Evolutionary conservation across 2,888 invertebrate genomes (phyloP), one percentile per base, ranked within the genome.

Genomic region (Macaria notata): DNA sequence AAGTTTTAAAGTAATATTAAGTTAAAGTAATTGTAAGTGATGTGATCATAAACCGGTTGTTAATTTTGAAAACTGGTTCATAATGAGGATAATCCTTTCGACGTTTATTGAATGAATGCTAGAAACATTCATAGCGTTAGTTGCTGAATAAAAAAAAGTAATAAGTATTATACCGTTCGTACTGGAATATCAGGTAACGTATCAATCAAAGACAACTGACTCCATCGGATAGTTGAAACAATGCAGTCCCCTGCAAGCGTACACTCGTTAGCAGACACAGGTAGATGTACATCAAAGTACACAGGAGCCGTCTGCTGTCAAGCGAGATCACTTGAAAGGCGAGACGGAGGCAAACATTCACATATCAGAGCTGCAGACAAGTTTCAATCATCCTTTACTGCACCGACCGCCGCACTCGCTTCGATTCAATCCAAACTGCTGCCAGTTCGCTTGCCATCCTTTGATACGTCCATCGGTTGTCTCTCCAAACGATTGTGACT

Each of bases 381-480:
- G 85, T 84, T 83, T 83, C 90, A 90, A 89, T 90, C 90, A 90
- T 81, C 81, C 86, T 81, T 80, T 79, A 75, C 82, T 79, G 82
- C 81, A 80, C 80, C 82, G 78, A 81, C 76, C 73, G 84, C 86
- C 88, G 84, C 87, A 86, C 88, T 84, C 86, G 84, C 76, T 79
- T 80, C 83, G 85, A 88, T 88, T 86, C 86, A 88, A 89, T 89
- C 86, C 82, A 77, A 85, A 84, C 84, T 84, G 87, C 87, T 85
- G 87, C 87, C 88, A 86, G 86, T 85, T 80, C 84, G 85, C 84
- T 82, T 83, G 81, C 83, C 75, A 79, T 74, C 81, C 89, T 90
- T 90, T 90, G 88, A 90, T 88, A 84, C 86, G 88, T 89, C 90
- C 89, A 86, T 88, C 90, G 86, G 78, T 86, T 90, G 90, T 90